Evolutionary conservation across 2,888 invertebrate species (phyloP), one percentile per base, ranked within the genome.

Genomic region (Spisula subtruncata): DNA sequence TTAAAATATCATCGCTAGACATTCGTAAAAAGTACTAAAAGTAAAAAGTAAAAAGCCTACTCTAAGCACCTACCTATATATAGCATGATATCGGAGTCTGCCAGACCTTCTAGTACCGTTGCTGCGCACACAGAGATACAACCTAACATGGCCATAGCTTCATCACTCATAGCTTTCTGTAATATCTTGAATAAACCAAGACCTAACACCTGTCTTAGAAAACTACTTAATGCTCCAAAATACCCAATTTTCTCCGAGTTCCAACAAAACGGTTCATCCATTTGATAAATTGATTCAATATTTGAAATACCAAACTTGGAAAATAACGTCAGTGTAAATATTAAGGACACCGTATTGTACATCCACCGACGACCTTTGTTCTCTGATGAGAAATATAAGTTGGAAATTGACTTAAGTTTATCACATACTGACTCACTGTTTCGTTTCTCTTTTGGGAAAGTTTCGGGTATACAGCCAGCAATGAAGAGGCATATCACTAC

Each of bases 261-360:
- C 92, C 93, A 94, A 83, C 94, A 94, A 66, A 94, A 94, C 32
- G 93, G 93, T 0, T 83, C 56, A 20, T 88, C 89, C 14, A 93
- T 85, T 79, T 91, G 89, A 83, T 92, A 93, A 14, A 93, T 71
- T 0, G 93, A 91, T 54, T 93, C 92, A 0, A 93, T 90, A 6
- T 83, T 87, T 16, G 66, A 32, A 35, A 88, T 83, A 20, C 90
- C 93, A 20, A 91, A 83, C n/a, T 54, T 54, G 14, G 84, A 48
- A 35, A 91, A 82, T 46, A 89, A 83, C 32, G 80, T 81, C 12
- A 92, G 32, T 10, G 87, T n/a, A 54, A 93, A 92, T 6, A 90
- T 81, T 1, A 83, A 14, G 25, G 92, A 83, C 0, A 90, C 56
- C 8, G 88, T 29, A 46, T 87, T 88, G 54, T 90, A 92, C 84